phyloP scores from a whole-genome alignment of 2,888 invertebrate genomes.

The Neuroscelio doddi region DNA sequence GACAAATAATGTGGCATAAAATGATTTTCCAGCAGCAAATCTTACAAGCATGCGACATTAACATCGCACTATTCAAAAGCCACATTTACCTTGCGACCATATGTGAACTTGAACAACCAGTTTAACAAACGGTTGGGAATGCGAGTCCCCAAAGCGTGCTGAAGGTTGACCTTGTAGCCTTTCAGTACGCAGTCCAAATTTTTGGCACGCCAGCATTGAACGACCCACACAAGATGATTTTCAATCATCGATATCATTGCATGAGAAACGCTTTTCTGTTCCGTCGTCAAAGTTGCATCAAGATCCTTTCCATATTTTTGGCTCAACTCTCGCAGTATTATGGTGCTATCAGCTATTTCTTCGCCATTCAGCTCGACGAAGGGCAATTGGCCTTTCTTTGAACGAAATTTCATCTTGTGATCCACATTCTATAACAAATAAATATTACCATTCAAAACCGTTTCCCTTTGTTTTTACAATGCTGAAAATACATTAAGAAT shows the following conservation, averaged over 20 bases:
- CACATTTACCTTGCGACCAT: constrained; percentile 84
- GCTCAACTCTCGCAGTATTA: constrained; percentile 90
- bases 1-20: neutral
- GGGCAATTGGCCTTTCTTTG: constrained; percentile 94
- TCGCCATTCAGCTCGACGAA: constrained; percentile 96
- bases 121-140: constrained; percentile 91
- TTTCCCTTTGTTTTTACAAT: neutral
- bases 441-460: constrained; percentile 3
- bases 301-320: constrained; percentile 88
- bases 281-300: constrained; percentile 86
- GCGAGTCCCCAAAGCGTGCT: constrained; percentile 89
- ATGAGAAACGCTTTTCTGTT: constrained; percentile 90
- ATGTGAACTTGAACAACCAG: constrained; percentile 91
- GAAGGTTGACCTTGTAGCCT: constrained; percentile 93
- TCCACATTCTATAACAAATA: constrained; percentile 87
- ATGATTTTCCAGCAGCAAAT: constrained; percentile 13
- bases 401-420: constrained; percentile 94
- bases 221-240: constrained; percentile 93
- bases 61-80: constrained; percentile 9
- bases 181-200: constrained; percentile 89
- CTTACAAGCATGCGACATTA: constrained; percentile 18
- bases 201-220: constrained; percentile 93
- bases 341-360: constrained; percentile 92
- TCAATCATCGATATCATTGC: constrained; percentile 96
- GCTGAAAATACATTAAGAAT: too few species aligned